phyloP scores from a whole-genome alignment of 2,888 invertebrate genomes.

The Diplazon laetatorius region DNA sequence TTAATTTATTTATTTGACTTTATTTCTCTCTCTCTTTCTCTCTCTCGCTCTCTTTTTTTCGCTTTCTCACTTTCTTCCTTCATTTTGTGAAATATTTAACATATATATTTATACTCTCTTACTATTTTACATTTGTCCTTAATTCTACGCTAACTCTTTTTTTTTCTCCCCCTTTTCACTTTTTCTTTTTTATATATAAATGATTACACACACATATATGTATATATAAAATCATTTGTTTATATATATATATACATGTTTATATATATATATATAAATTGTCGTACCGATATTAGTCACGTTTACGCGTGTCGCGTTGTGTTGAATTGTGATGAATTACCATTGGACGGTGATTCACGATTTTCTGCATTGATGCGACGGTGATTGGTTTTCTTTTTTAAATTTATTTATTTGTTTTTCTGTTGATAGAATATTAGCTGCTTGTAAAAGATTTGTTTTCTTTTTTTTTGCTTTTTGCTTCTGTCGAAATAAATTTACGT shows the following conservation, averaged over 20 bases:
- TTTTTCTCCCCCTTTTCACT: slow-evolving; percentile 17
- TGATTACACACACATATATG: too few species aligned
- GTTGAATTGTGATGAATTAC: slow-evolving; percentile 44
- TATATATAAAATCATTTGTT: slow-evolving; percentile 54
- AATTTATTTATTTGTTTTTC: background rate
- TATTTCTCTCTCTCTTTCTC: too few species aligned
- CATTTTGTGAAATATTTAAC: slow-evolving; percentile 51
- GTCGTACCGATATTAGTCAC: slow-evolving; percentile 54
- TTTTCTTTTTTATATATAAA: too few species aligned
- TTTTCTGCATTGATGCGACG: slow-evolving; percentile 20
- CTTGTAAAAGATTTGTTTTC: background rate
- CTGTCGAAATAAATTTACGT: slow-evolving; percentile 2
- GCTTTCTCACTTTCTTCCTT: background rate
- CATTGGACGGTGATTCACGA: slow-evolving; percentile 23
- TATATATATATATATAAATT: slow-evolving; percentile 57
- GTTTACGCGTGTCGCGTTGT: slow-evolving; percentile 33
- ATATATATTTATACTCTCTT: slow-evolving; percentile 64
- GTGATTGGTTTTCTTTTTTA: slow-evolving; percentile 7
- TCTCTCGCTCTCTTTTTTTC: background rate
- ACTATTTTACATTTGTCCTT: slow-evolving; percentile 66
- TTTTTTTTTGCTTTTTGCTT: background rate
- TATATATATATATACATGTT: slow-evolving; percentile 37
- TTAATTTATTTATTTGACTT: too few species aligned
- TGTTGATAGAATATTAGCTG: slow-evolving; percentile 8
- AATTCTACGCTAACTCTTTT: slow-evolving; percentile 52